Conservation (phyloP, 2,113 vertebrate genomes). For the Macrotus californicus region DNA sequence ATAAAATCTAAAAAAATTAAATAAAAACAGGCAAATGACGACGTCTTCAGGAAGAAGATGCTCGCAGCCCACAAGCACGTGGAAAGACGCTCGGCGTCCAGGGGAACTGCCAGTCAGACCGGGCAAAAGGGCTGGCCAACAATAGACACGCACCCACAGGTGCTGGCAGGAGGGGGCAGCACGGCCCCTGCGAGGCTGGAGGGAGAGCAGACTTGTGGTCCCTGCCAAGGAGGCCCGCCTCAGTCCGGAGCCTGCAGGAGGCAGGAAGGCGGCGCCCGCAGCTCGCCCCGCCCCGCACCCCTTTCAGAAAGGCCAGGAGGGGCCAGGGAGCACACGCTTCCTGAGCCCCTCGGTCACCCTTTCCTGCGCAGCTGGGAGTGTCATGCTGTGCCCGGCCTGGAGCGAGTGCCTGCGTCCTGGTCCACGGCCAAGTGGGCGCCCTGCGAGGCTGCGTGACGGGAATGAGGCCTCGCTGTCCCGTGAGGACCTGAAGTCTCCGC, state of each 20-base stretch:
- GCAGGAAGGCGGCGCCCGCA: not conserved
- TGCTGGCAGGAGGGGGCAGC: no score
- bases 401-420: not conserved
- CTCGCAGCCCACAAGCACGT: not conserved
- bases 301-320: not conserved
- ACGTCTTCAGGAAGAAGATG: not conserved
- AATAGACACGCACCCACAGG: no score
- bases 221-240: no score
- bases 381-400: accelerated
- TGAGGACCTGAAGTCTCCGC: not conserved
- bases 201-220: no score
- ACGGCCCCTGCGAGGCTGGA: no score
- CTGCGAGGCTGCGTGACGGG: no score
- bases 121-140: no score
- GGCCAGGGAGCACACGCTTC: not conserved
- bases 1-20: no score
- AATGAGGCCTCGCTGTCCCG: no score
- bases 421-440: not conserved
- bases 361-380: not conserved
- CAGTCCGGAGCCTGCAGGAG: not conserved
- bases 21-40: not conserved
- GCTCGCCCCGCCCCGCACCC: accelerated
- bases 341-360: not conserved
- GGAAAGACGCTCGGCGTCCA: not conserved
- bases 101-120: not conserved